Percentiles rank a stretch among this genome's conserved stretches.
These are phyloP conservation scores for Raja brachyura DNA, from an alignment of 2,113 vertebrate species.

Conservation along the genomic window DNA sequence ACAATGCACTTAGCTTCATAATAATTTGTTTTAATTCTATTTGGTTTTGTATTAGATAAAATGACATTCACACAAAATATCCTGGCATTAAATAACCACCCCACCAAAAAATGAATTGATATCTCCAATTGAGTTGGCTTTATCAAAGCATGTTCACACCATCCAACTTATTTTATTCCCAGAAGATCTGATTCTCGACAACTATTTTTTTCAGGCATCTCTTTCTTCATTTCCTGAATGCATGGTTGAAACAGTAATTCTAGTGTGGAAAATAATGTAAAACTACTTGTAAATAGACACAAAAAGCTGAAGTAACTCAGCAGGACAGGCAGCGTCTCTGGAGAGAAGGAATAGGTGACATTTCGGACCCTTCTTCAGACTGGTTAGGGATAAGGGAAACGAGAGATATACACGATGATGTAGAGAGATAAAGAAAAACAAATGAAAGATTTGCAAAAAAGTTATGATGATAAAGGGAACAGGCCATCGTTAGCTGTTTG, in stretches of 20 bases:
- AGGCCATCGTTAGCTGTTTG: too few relatives aligned
- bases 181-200: background rate
- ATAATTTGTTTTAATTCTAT: constrained; percentile 1
- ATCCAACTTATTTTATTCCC: background rate
- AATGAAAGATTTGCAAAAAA: too few relatives aligned
- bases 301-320: too few relatives aligned
- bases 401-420: too few relatives aligned
- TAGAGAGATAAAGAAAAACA: too few relatives aligned
- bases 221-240: background rate
- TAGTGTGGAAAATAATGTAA: background rate
- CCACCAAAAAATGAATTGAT: background rate
- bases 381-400: too few relatives aligned
- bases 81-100: background rate
- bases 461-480: too few relatives aligned
- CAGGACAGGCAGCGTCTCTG: too few relatives aligned
- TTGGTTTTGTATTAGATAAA: constrained; percentile 18
- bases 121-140: background rate
- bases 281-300: background rate
- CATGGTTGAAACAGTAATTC: background rate
- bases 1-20: background rate
- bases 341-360: too few relatives aligned
- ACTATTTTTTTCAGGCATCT: background rate
- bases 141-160: background rate
- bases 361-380: too few relatives aligned
- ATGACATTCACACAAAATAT: background rate